Evolutionary conservation across 2,797 vertebrate species (phyloP).

Genomic region (Fistularia commersonii): DNA sequence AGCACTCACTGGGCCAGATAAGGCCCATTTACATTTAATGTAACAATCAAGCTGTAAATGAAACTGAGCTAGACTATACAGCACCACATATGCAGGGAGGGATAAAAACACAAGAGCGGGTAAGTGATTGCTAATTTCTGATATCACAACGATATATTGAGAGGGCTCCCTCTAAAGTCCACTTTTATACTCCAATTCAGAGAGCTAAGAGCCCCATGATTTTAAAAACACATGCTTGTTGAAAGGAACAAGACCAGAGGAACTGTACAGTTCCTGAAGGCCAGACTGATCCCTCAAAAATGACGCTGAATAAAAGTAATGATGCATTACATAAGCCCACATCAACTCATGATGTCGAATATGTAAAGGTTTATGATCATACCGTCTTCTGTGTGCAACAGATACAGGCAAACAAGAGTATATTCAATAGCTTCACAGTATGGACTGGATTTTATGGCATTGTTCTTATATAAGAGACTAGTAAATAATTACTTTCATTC

Average conservation of each 20-base stretch:
- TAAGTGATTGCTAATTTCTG: no score
- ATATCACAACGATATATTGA: no score
- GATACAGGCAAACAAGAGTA: neutral
- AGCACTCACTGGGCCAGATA: no score
- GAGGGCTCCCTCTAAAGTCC: no score
- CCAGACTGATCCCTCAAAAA: slow-evolving; percentile 1
- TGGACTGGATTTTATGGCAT: neutral
- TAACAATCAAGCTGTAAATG: no score
- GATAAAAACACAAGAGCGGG: no score
- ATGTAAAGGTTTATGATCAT: slow-evolving; percentile 27
- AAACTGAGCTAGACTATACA: no score
- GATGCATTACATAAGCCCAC: slow-evolving; percentile 14
- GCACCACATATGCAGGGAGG: no score
- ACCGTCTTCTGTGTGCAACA: neutral
- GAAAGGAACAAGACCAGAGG: neutral
- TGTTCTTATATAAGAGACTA: slow-evolving; percentile 2
- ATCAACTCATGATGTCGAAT: slow-evolving; percentile 27
- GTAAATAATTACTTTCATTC: slow-evolving; percentile 7
- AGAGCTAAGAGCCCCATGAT: no score
- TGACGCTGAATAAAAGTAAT: slow-evolving; percentile 24
- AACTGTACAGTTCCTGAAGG: slow-evolving; percentile 7
- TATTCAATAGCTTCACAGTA: neutral
- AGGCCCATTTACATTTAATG: no score
- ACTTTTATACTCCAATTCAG: no score
- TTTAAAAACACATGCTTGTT: no score